Base-by-base conservation (phyloP, 2,113 vertebrate species). In the Acrocephalus arundinaceus region DNA sequence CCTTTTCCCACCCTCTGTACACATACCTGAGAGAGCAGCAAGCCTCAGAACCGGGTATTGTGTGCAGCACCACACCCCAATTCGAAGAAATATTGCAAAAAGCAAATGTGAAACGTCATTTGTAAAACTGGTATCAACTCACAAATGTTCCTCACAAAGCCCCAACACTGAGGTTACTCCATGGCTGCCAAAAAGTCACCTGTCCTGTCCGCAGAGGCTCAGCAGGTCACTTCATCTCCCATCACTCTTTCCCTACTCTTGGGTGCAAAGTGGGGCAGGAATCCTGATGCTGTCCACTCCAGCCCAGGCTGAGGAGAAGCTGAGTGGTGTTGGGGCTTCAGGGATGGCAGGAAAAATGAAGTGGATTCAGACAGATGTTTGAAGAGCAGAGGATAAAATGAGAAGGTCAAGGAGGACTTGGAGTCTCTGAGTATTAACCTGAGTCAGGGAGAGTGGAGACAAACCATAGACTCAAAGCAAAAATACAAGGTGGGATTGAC, bases 1-100 rank as follows among this genome's bases (percentile, higher is more conserved):
- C 84, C 73, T 92, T 70, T 77, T 82, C 81, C 89, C 82, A 77
- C 63, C 85, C 58, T 91, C 91, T 65, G 84, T 37, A 62, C 54
- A 48, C 52, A n/a, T 10, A 81, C 70, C 87, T 66, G 91, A 66
- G 54, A 76, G 66, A 59, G 57, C 51, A 89, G 51, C 59, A 46
- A 49, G 71, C 27, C 62, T 74, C 81, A 48, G 61, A 77, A 71
- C 16, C 55, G 52, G 35, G 59, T 23, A 74, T 33, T 70, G 79
- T 48, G 39, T 20, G 57, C 72, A 84, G 27, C 75, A 83, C 71
- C 78, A 75, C 35, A 39, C 51, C 68, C 70, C 76, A 37, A 0
- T 73, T 49, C 10, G 1, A 59, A 86, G 86, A 92, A 79, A 78
- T 33, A 71, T 27, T 33, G 68, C 84, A 66, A 76, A 66, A 57